Conservation (phyloP, 2,113 vertebrate species). For the Bambusicola thoracicus region DNA sequence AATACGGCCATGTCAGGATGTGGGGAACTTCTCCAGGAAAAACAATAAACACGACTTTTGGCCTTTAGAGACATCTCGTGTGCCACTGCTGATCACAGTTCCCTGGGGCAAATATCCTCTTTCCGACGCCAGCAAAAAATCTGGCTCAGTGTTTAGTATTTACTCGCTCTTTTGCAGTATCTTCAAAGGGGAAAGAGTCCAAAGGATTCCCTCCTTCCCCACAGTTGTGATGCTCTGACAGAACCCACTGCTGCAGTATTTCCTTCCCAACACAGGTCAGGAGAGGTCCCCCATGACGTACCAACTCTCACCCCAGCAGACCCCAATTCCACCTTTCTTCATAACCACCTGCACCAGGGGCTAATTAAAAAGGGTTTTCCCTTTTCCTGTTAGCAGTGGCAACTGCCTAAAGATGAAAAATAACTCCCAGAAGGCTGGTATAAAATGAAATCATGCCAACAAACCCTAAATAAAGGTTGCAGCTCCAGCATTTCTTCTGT, state of each 20-base stretch:
- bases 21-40: background rate
- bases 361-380: background rate
- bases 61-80: background rate
- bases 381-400: background rate
- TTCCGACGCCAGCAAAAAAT: background rate
- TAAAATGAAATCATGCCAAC: conserved; percentile 20
- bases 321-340: background rate
- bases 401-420: conserved; percentile 21
- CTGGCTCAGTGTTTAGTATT: background rate
- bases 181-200: background rate
- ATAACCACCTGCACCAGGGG: background rate
- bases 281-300: background rate
- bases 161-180: background rate
- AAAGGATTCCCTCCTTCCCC: background rate
- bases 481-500: background rate
- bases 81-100: background rate
- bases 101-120: background rate
- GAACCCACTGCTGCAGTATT: background rate
- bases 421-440: conserved; percentile 13
- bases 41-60: background rate
- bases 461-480: conserved; percentile 27
- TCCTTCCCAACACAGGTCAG: background rate
- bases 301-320: background rate
- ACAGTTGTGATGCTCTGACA: background rate
- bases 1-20: background rate